phyloP scores from a whole-genome alignment of 2,113 vertebrate genomes.

The Pungitius pungitius region DNA sequence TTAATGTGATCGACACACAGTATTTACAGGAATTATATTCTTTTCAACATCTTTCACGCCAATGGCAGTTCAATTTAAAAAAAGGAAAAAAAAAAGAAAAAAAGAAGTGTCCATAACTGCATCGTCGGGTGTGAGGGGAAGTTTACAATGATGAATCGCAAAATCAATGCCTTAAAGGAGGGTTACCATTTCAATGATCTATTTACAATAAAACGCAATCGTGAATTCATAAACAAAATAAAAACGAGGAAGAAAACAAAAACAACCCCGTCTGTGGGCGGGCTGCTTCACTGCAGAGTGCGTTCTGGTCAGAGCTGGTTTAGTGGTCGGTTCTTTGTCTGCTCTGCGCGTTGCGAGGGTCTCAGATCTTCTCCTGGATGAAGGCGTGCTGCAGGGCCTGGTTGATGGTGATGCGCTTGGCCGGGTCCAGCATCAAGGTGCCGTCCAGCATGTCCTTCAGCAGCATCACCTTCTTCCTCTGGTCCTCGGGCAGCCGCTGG shows the following conservation, averaged over 20 bases:
- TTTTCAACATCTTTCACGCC: conserved; percentile 58
- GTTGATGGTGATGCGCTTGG: conserved; percentile 99
- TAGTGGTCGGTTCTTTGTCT: conserved; percentile 57
- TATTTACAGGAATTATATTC: conserved; percentile 75
- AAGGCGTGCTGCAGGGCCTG: conserved; percentile 98
- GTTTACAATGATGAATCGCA: conserved; percentile 48
- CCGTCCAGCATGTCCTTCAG: conserved; percentile 98
- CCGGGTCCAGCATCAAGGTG: conserved; percentile 98
- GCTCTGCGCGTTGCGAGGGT: conserved; percentile 34
- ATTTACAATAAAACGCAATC: conserved; percentile 80
- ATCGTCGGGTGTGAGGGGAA: conserved; percentile 32
- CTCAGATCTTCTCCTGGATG: conserved; percentile 99
- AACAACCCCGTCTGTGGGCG: conserved; percentile 42
- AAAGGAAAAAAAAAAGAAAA: conserved; percentile 22
- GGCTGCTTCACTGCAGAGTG: conserved; percentile 47
- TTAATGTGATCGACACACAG: conserved; percentile 63
- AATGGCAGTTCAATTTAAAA: conserved; percentile 66
- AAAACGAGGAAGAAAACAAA: conserved; percentile 54
- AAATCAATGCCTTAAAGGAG: conserved; percentile 44
- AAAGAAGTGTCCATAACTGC: conserved; percentile 42
- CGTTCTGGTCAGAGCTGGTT: conserved; percentile 53
- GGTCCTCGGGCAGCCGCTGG: conserved; percentile 98
- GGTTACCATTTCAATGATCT: conserved; percentile 66
- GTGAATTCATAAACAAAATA: conserved; percentile 57
- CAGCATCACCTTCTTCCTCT: conserved; percentile 99